Base-by-base conservation (phyloP, 1,140 invertebrate species). In the Ooceraea biroi region DNA sequence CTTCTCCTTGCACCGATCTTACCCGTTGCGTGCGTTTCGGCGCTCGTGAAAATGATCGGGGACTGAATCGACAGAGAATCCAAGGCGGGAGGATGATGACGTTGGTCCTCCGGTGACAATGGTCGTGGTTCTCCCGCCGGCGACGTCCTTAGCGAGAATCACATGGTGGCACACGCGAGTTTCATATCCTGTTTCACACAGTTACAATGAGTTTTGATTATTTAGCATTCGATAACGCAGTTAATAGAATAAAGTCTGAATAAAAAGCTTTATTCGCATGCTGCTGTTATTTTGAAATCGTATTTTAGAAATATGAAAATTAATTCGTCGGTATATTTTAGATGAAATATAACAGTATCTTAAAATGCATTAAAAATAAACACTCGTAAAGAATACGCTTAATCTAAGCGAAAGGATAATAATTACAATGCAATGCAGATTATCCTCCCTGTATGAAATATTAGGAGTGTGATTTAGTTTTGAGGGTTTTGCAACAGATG, bases 21-120 rank as follows among this genome's bases (percentile, higher is more conserved):
- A n/a, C 48, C 66, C 11, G 44, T 19, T 50, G 55, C 44, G n/a
- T 73, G 55, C 44, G 27, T 73, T 76, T 76, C 11, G 63, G 36
- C 41, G 76, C 25, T 55, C 41, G 19, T 44, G 48, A 68, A 65
- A 84, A 77, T 61, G 4, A 65, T 48, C 22, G 52, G 30, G 27
- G 25, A 60, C 17, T n/a, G 1, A n/a, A 22, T 44, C 41, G 52
- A 68, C 46, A 46, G 69, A 44, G 61, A 72, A 66, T 71, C 46
- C 30, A 14, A 41, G 12, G 63, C 11, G 44, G 25, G 52, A 44
- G 8, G 17, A 55, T n/a, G 50, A 30, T 25, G 50, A 48, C 65
- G 19, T 25, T 46, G n/a, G 22, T 44, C 30, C 5, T 17, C 25
- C 12, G 48, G 41, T 58, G 46, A 77, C 73, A 36, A 77, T 66